Evolutionary conservation across 2,113 vertebrate genomes (phyloP), one percentile per base, ranked within the genome.

Genomic region (Cyprinus carpio): DNA sequence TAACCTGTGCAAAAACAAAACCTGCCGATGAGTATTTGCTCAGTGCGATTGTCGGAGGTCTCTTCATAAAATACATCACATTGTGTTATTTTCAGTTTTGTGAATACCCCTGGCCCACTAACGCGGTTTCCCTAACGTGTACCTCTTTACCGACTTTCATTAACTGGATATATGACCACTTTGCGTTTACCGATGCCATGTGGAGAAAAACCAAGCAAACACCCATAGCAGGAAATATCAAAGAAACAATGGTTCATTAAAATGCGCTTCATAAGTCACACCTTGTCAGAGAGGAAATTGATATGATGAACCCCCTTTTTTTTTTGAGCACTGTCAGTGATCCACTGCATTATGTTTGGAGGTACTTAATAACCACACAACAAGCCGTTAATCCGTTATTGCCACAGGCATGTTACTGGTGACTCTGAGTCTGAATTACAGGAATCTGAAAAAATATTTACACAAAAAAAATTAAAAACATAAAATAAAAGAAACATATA

Each of bases 1-100:
- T 94, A 92, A 92, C 89, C 88, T 90, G 88, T 82, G 82, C 89
- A 87, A 90, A 90, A 88, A 85, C 81, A 87, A 90, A 82, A 86
- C 86, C 74, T 60, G 79, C 69, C 49, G 85, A 85, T 82, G 83
- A 87, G 82, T 88, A 84, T 88, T 80, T 58, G 72, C 78, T 81
- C 40, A 43, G 49, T 82, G 27, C 37, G 46, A 43, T 71, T 43
- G 71, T 82, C 34, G 76, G 84, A 84, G 83, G 85, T 81, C 79
- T 86, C 79, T 88, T 16, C 25, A 69, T 65, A 75, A 71, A 71
- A 64, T 71, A 34, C 13, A 37, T n/a, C 34, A 43, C 86, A 78
- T 76, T 37, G 89, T 89, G 87, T 87, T 87, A 84, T 83, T 88
- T 84, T 85, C 79, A n/a, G n/a, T n/a, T n/a, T n/a, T n/a, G n/a